These are phyloP conservation scores for Tamandua tetradactyla DNA, from an alignment of 2,797 vertebrate genomes.

Conservation along the genomic window DNA sequence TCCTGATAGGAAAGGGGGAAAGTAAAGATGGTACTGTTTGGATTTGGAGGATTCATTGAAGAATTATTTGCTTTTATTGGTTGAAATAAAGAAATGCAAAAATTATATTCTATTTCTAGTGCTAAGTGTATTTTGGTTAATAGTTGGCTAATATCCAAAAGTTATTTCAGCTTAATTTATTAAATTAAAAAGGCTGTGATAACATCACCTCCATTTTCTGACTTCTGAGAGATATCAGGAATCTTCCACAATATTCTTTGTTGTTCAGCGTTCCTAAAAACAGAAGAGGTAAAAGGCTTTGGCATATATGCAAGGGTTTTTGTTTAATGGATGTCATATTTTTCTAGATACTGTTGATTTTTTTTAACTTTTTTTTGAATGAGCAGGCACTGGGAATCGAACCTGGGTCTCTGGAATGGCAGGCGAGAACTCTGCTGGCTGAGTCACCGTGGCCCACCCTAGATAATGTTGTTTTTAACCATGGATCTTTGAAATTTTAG, in stretches of 20 bases:
- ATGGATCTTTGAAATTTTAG: not conserved
- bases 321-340: not conserved
- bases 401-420: too few relatives aligned
- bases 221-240: conserved; percentile 96
- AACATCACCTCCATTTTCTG: conserved; percentile 95
- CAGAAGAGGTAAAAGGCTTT: conserved; percentile 63
- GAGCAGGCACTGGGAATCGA: too few relatives aligned
- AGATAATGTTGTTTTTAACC: not conserved
- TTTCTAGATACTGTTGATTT: not conserved
- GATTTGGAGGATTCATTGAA: not conserved
- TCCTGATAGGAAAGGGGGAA: not conserved
- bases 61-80: not conserved
- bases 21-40: not conserved
- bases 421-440: too few relatives aligned
- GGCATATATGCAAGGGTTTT: not conserved
- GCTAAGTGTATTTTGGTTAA: not conserved
- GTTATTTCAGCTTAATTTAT: not conserved
- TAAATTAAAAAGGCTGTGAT: conserved; percentile 5
- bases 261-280: conserved; percentile 93
- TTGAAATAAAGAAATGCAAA: not conserved
- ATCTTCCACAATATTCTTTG: conserved; percentile 98
- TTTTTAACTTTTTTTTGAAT: too few relatives aligned
- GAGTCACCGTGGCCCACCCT: too few relatives aligned
- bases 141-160: not conserved
- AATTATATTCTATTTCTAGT: not conserved